These are phyloP conservation scores for Heterochromis multidens DNA, from an alignment of 2,113 vertebrate species.

Conservation along the genomic window DNA sequence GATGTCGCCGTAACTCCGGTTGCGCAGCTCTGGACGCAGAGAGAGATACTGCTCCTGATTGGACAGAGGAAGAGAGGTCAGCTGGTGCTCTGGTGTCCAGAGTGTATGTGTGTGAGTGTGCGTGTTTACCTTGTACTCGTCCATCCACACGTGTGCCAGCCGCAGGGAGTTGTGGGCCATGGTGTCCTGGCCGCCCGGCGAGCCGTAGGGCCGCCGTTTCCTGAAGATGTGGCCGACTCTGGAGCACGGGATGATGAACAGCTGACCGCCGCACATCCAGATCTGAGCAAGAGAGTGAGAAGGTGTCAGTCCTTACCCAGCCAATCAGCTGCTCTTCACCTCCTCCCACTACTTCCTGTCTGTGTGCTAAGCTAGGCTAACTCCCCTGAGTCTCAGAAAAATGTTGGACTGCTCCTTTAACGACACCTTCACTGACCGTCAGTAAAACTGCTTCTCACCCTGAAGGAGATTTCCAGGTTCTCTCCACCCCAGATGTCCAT, in stretches of 20 bases:
- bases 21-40: conserved; percentile 87
- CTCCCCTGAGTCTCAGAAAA: background rate
- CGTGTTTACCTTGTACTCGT: conserved; percentile 88
- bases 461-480: conserved; percentile 96
- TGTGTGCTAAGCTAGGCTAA: background rate
- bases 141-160: conserved; percentile 95
- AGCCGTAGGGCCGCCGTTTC: conserved; percentile 93
- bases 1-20: conserved; percentile 85
- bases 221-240: conserved; percentile 96
- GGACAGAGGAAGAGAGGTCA: conserved; percentile 2
- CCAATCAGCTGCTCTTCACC: background rate
- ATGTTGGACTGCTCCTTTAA: background rate
- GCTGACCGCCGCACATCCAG: conserved; percentile 96
- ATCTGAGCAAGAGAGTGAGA: conserved; percentile 74
- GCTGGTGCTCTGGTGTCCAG: rapidly evolving
- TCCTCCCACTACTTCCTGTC: background rate
- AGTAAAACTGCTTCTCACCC: conserved; percentile 70
- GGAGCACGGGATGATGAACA: conserved; percentile 94
- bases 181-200: conserved; percentile 91
- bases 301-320: background rate
- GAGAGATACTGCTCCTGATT: conserved; percentile 92
- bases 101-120: background rate
- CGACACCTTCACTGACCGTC: background rate
- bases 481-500: conserved; percentile 99
- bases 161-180: conserved; percentile 95